Evolutionary conservation across 2,797 vertebrate genomes (phyloP), one percentile per base, ranked within the genome.

Genomic region (Catamblyrhynchus diadema): DNA sequence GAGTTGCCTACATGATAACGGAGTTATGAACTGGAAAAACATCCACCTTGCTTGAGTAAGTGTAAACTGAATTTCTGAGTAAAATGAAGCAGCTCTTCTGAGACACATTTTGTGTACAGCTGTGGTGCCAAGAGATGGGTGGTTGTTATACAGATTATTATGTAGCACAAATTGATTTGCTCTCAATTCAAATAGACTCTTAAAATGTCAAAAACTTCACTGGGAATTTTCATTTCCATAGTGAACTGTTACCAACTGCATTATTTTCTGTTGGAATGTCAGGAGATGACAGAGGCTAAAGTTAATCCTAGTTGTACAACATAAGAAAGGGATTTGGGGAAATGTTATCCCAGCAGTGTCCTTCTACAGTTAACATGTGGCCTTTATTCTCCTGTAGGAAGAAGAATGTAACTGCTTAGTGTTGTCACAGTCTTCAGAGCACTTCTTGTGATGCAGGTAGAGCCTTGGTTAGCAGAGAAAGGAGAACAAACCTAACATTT

Each of bases 361-460:
- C 39, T 84, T 72, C 56, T 8, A 13, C 44, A 73, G 51, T 93
- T 84, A 81, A 89, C 23, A 1, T 41, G 22, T 56, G n/a, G 9
- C 93, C 77, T 88, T 86, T 75, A 13, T 72, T 82, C 82, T 81
- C 83, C 48, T 75, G 48, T 88, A 88, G 90, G 87, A 75, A 64
- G 78, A 86, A 79, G 77, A 93, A 75, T 53, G n/a, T 85, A 80
- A 33, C 50, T 78, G 60, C 69, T 93, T 72, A 62, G 60, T 87
- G 71, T 81, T 85, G 65, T 77, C 59, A 37, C 66, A 62, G 65
- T 57, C 62, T 82, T 80, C 1, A 0, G 50, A 53, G 50, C 39
- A 14, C 60, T 94, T 86, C 35, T 73, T 75, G 64, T 67, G 42
- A 32, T 70, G 75, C 79, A 92, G 45, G 50, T 73, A 72, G 88